These are phyloP conservation scores for Patagioenas fasciata DNA, from an alignment of 2,113 vertebrate species.

Conservation along the genomic window DNA sequence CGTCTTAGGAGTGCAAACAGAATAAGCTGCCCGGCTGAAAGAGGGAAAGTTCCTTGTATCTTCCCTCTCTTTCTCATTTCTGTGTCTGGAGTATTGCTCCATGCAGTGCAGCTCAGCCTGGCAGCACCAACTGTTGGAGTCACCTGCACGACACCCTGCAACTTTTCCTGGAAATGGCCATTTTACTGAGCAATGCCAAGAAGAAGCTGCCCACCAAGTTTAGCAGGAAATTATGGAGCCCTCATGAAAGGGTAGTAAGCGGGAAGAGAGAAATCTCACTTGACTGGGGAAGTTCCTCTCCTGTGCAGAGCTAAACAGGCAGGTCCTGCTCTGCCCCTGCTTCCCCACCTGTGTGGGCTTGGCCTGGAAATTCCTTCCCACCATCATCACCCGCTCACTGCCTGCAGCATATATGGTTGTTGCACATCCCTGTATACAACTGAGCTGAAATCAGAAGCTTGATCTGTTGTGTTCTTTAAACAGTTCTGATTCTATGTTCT, in stretches of 20 bases:
- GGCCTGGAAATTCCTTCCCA: neutral
- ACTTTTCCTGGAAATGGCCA: neutral
- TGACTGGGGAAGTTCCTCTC: neutral
- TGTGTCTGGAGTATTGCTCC: neutral
- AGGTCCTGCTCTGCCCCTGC: neutral
- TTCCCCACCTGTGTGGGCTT: neutral
- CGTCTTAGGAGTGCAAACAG: neutral
- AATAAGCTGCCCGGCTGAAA: neutral
- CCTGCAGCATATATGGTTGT: neutral
- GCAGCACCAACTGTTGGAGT: neutral
- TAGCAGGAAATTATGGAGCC: neutral
- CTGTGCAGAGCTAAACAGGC: neutral
- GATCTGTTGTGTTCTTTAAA: neutral
- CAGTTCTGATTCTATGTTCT: neutral
- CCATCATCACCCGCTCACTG: neutral
- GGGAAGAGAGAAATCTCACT: neutral
- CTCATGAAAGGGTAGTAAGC: neutral
- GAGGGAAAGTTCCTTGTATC: neutral
- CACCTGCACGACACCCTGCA: neutral
- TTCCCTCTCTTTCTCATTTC: neutral
- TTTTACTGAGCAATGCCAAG: neutral
- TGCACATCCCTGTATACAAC: neutral
- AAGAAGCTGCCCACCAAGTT: neutral
- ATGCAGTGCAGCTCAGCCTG: neutral
- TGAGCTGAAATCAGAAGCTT: neutral